phyloP scores from a whole-genome alignment of 2,113 vertebrate genomes.

The Anseranas semipalmata region DNA sequence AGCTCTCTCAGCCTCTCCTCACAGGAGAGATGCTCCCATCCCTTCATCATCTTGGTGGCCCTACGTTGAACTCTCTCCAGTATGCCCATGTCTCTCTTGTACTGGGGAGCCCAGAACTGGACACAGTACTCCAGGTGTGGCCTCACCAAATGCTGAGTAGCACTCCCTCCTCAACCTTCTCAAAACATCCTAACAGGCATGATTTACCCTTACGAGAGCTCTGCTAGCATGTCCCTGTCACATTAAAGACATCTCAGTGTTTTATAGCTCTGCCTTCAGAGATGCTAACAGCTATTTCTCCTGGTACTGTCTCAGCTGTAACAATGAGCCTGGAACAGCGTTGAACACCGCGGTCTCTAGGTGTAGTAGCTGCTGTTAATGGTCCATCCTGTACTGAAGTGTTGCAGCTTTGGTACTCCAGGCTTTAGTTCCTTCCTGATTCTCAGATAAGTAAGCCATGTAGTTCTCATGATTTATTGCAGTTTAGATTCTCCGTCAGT shows the following conservation, averaged over 20 bases:
- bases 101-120: background rate
- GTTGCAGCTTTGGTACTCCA: background rate
- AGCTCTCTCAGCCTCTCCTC: background rate
- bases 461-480: background rate
- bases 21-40: background rate
- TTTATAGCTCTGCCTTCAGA: constrained; percentile 29
- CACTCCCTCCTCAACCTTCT: background rate
- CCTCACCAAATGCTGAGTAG: background rate
- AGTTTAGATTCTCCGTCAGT: background rate
- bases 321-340: accelerated
- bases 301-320: background rate
- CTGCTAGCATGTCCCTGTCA: background rate
- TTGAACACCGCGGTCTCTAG: background rate
- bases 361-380: background rate
- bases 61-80: background rate
- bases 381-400: background rate
- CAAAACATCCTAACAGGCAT: background rate
- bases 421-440: background rate
- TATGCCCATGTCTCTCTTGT: background rate
- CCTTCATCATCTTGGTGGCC: background rate
- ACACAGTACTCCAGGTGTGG: background rate
- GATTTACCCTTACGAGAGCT: background rate
- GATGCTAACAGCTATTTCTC: constrained; percentile 32
- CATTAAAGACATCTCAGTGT: background rate
- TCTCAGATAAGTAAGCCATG: constrained; percentile 12